A percentile compares a stretch with the other conserved stretches of the same genome.
phyloP scores from a whole-genome alignment of 2,888 invertebrate species.

The Coecobrya sp. region DNA sequence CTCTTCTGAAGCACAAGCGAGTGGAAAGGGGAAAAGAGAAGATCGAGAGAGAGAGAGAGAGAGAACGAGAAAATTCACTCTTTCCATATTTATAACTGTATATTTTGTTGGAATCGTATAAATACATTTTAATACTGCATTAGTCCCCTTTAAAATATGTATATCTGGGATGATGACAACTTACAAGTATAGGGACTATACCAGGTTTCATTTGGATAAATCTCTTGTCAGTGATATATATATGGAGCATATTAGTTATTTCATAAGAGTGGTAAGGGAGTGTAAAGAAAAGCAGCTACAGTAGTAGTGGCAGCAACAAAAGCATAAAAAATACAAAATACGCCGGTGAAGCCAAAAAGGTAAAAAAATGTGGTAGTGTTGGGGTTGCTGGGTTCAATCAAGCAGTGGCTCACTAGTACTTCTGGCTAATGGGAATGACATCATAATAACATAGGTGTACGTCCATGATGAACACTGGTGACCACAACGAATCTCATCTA shows the following conservation, averaged over 20 bases:
- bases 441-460: background rate
- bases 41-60: background rate
- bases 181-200: background rate
- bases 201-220: background rate
- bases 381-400: constrained; percentile 39
- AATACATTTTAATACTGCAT: constrained; percentile 20
- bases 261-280: background rate
- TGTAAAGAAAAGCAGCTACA: background rate
- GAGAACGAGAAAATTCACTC: background rate
- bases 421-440: constrained; percentile 8
- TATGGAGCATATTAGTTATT: background rate
- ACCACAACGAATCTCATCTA: background rate
- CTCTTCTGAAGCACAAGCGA: background rate
- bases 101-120: background rate
- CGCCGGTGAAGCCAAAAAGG: background rate
- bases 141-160: constrained; percentile 9
- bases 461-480: background rate
- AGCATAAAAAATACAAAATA: background rate
- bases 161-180: background rate
- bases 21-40: background rate
- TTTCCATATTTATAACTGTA: background rate
- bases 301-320: background rate
- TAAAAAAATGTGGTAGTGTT: background rate
- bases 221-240: background rate
- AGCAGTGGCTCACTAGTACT: background rate